Evolutionary conservation across 2,888 invertebrate species (phyloP), one percentile per base, ranked within the genome.

Genomic region (Lydus trimaculatus): DNA sequence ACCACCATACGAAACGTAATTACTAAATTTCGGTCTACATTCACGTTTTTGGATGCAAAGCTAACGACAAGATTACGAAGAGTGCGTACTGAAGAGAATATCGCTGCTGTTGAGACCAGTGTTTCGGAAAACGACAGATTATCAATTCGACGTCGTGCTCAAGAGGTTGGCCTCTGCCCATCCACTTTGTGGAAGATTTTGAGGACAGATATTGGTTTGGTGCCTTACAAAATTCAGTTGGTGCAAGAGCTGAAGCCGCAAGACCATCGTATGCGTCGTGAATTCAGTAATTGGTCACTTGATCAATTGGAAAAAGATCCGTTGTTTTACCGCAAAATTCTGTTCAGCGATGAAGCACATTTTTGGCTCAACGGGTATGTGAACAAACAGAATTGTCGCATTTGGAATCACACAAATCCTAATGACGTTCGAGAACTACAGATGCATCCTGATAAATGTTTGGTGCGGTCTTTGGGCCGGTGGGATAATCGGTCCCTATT

Each of bases 161-260:
- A 72, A 64, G 28, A 70, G 60, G 31, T 73, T 43, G 43, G 63
- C 31, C 36, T 73, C 58, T 33, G 52, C 28, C 48, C 17, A 0
- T 60, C 66, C 17, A 39, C 61, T 33, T 33, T 58, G 39, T 64
- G 68, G 65, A 33, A 62, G 52, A 70, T 73, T 65, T 61, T 73
- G 61, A 36, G 33, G 48, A 39, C 64, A 33, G 64, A 69, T 43
- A 43, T 65, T 7, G 36, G 36, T 61, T 28, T 69, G 28, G 56
- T 68, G 31, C 25, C 66, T 1, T 72, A 72, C 48, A 72, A 72
- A 48, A 31, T 71, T 36, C 65, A 72, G 33, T 36, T 69, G 17
- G 52, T 65, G n/a, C 70, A 72, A 56, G 66, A 73, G 65, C 56
- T 70, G 58, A 70, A 70, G 64, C 64, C 65, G 11, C 63, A 20